Conservation (phyloP, 2,888 invertebrate genomes). For the Phasia obesa region DNA sequence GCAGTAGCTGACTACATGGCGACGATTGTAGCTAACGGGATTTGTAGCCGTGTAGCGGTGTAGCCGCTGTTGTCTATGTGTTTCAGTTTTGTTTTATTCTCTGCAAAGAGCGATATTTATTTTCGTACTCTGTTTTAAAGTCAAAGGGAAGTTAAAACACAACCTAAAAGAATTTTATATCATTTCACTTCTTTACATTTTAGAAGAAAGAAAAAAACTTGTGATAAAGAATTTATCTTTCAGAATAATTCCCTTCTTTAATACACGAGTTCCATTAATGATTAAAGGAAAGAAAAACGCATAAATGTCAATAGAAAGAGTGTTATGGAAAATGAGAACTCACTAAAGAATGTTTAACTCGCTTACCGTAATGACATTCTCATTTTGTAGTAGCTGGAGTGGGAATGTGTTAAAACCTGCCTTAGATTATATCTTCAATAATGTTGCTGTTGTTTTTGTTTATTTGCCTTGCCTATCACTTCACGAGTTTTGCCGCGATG, state of each 20-base stretch:
- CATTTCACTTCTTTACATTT: neutral
- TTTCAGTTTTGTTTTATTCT: no score
- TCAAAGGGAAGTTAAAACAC: no score
- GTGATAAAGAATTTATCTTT: slow-evolving; percentile 29
- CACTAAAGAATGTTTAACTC: slow-evolving; percentile 46
- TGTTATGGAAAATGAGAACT: slow-evolving; percentile 20
- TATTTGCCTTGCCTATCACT: slow-evolving; percentile 10
- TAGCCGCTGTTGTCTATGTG: no score
- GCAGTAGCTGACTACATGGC: no score
- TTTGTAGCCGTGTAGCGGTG: no score
- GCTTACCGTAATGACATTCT: slow-evolving; percentile 31
- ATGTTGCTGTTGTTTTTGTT: slow-evolving; percentile 27
- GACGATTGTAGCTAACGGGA: no score
- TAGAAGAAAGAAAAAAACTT: slow-evolving; percentile 15
- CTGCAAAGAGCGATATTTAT: no score
- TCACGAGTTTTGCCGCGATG: slow-evolving; percentile 8
- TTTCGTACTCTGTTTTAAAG: no score
- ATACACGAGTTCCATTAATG: slow-evolving; percentile 44
- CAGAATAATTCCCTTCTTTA: neutral
- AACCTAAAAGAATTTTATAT: no score
- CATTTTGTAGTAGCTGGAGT: neutral
- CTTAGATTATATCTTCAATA: slow-evolving; percentile 39
- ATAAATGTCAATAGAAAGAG: neutral
- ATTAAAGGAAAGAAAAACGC: neutral
- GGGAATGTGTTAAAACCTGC: slow-evolving; percentile 6